Base-by-base conservation (phyloP, 2,888 invertebrate genomes). In the Habrosyne pyritoides region DNA sequence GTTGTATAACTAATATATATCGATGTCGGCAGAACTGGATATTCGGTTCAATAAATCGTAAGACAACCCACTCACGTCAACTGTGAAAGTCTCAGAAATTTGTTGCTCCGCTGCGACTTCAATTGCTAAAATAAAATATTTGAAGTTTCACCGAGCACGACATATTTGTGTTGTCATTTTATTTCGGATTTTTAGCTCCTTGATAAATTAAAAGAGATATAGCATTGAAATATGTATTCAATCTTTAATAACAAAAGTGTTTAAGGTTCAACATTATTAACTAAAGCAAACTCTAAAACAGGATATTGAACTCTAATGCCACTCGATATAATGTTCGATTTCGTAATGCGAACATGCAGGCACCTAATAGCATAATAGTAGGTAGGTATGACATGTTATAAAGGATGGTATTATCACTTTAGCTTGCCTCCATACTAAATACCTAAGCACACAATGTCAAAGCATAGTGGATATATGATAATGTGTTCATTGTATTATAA, bases 21-120 rank as follows among this genome's bases (percentile, higher is more conserved):
- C 10, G 28, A 28, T 21, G 50, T 49, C 14, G 24, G 49, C 26
- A 18, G 21, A 12, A 18, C 42, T 50, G 30, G 28, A 50, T 50
- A 28, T 50, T 50, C 28, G 26, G 28, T 28, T 21, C 50, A 14
- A 50, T 50, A 50, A 50, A 50, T 50, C 50, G 26, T 21, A 21
- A 14, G 50, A 21, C 28, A 50, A 28, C 8, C 50, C 30, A 50
- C 50, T 50, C 50, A 28, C 28, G 50, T 50, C 50, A 21, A 21
- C 28, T 50, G 50, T 28, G 50, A 50, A 50, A 50, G 28, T 50
- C 50, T 28, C 28, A 28, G 22, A 28, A 14, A 30, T 50, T 30
- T 50, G 50, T 50, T 50, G 28, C 50, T 28, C 21, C 28, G 28
- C 50, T 21, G 26, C 21, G 26, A 28, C 18, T 30, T 28, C 21